Base-by-base conservation (phyloP, 2,797 vertebrate genomes). In the Lagorchestes hirsutus region DNA sequence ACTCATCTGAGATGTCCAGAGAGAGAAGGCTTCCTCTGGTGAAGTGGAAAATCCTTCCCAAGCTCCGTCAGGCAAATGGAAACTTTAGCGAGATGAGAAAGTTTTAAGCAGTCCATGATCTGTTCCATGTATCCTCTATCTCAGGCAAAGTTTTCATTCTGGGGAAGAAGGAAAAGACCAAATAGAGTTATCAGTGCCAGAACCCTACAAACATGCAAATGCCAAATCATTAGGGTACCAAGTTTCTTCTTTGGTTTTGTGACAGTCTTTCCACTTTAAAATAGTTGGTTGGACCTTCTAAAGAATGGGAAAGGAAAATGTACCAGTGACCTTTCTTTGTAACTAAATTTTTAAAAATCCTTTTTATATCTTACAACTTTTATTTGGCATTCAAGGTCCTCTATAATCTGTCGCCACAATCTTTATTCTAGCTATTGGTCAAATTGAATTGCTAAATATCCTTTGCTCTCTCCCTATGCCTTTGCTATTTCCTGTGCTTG, bases 101-200 rank as follows among this genome's bases (percentile, higher is more conserved):
- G 95, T 11, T 58, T 52, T 95, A 24, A 55, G 11, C 90, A 92
- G 52, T 5, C 55, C 29, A 1, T 0, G 27, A 59, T 18, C 0
- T 0, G 5, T 28, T 67, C 34, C 54, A 29, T 67, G 54, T 31
- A 50, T 46, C 34, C n/a, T 50, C 46, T 5, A 0, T 10, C 0
- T 1, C 1, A 0, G 1, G 87, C 59, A 92, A 59, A 46, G 1
- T 46, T 91, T 31, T 28, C 59, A 40, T 93, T 93, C 96, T 96
- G 92, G 14, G 24, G 55, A 93, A 12, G 22, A 82, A 96, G 93
- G n/a, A 82, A 55, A 54, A 96, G 92, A 67, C 24, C 18, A 40
- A 62, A 31, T 11, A 92, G 12, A 46, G 27, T 11, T 0, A 56
- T 40, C 52, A 54, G 46, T 54, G 9, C 40, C 67, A 57, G 24